Base-by-base conservation (phyloP, 2,888 invertebrate species). In the Nasonia oneida region DNA sequence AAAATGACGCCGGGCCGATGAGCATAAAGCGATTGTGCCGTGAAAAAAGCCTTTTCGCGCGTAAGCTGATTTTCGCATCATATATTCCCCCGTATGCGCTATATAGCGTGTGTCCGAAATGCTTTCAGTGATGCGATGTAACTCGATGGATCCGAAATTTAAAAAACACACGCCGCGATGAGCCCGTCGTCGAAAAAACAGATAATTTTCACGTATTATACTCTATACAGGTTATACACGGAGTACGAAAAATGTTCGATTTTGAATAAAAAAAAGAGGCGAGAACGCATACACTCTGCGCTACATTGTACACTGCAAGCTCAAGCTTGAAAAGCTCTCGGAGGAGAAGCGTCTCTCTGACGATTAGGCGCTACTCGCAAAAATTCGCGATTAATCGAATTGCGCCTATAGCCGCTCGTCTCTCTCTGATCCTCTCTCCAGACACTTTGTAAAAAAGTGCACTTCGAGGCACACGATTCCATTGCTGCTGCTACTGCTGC, bases 71-170 rank as follows among this genome's bases (percentile, higher is more conserved):
- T 86, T 86, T 79, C 78, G 75, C 61, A 42, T n/a, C 61, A 42
- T n/a, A 61, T 61, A 61, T 61, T 61, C 57, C n/a, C 57, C 18
- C 14, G 14, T 50, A 29, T 29, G 29, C 29, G 29, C 4, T 5
- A 15, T 79, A 50, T 78, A 23, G 39, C 53, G 76, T 42, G 53
- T 29, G 5, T 2, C 67, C 64, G 39, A 81, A 77, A 82, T 82
- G 79, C 83, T 83, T 83, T 83, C 86, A 86, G 80, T 77, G 81
- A 77, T 81, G 85, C 81, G 86, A 71, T 86, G 82, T 80, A 86
- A 83, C 83, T 83, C 75, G 70, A 79, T 86, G 75, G 47, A 81
- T 74, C 57, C 42, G 75, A 83, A 86, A 86, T 75, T 79, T 61
- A n/a, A 61, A 85, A 82, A 82, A 85, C 79, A 86, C 67, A 64